phyloP scores from a whole-genome alignment of 1,140 invertebrate genomes.

The Atta colombica region DNA sequence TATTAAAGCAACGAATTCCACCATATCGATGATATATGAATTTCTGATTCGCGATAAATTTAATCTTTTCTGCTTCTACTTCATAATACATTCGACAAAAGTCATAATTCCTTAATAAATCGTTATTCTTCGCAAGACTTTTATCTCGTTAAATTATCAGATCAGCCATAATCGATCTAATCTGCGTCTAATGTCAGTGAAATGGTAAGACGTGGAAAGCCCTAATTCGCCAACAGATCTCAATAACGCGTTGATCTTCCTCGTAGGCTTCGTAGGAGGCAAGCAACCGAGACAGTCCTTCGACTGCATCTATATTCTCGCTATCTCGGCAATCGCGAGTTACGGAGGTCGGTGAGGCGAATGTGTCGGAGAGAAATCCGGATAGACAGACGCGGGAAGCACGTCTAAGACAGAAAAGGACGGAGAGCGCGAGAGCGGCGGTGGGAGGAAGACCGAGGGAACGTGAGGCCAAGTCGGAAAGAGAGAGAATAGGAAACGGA shows the following conservation, averaged over 20 bases:
- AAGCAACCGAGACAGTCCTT: slow-evolving; percentile 30
- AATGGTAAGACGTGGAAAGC: slow-evolving; percentile 47
- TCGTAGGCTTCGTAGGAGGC: slow-evolving; percentile 40
- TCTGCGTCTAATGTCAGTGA: slow-evolving; percentile 5
- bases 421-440: slow-evolving; percentile 55
- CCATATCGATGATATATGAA: not conserved
- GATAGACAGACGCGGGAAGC: slow-evolving; percentile 62
- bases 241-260: slow-evolving; percentile 71
- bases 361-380: slow-evolving; percentile 71
- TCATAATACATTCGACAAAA: not conserved
- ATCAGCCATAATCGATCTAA: slow-evolving; percentile 5
- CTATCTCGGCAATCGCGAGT: slow-evolving; percentile 83
- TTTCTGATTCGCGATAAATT: not conserved
- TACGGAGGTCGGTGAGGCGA: slow-evolving; percentile 68
- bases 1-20: slow-evolving; percentile 5
- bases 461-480: slow-evolving; percentile 70
- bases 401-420: slow-evolving; percentile 39
- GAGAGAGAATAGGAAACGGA: slow-evolving; percentile 62
- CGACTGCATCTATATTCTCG: slow-evolving; percentile 70
- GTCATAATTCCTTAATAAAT: slow-evolving; percentile 1
- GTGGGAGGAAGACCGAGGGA: slow-evolving; percentile 65
- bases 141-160: not conserved
- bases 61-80: not conserved
- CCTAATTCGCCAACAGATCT: slow-evolving; percentile 76
- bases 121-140: slow-evolving; percentile 15